phyloP scores from a whole-genome alignment of 2,113 vertebrate species.

The Malurus elegans region DNA sequence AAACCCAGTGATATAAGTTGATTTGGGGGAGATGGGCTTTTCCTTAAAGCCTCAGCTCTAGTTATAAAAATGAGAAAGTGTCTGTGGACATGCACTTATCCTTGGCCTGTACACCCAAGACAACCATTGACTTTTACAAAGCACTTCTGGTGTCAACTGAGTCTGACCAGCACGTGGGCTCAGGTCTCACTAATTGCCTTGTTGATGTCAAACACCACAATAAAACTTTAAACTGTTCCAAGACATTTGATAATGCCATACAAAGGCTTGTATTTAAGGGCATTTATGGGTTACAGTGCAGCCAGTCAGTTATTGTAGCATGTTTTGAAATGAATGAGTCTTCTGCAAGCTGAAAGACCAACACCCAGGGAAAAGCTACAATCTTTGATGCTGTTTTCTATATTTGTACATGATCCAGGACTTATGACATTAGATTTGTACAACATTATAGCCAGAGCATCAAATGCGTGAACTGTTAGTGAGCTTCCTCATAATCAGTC shows the following conservation, averaged over 20 bases:
- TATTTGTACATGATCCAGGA: slow-evolving; percentile 42
- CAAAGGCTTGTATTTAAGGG: neutral
- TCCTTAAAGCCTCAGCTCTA: neutral
- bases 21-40: neutral
- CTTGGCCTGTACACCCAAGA: neutral
- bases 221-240: slow-evolving; percentile 45
- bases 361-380: neutral
- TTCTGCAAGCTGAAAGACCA: neutral
- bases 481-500: slow-evolving; percentile 58
- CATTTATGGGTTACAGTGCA: neutral
- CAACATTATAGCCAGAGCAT: slow-evolving; percentile 28
- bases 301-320: neutral
- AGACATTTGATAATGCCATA: neutral
- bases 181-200: slow-evolving; percentile 60
- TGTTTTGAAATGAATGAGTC: slow-evolving; percentile 19
- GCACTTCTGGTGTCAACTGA: neutral
- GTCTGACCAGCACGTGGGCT: slow-evolving; percentile 19
- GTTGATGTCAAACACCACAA: slow-evolving; percentile 54
- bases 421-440: slow-evolving; percentile 25
- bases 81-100: neutral
- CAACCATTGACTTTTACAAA: slow-evolving; percentile 30
- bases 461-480: slow-evolving; percentile 18
- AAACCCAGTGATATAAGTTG: neutral
- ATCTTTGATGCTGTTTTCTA: slow-evolving; percentile 30
- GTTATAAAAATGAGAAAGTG: neutral